Base-by-base conservation (phyloP, 2,113 vertebrate species). In the Grammomys dolichurus region DNA sequence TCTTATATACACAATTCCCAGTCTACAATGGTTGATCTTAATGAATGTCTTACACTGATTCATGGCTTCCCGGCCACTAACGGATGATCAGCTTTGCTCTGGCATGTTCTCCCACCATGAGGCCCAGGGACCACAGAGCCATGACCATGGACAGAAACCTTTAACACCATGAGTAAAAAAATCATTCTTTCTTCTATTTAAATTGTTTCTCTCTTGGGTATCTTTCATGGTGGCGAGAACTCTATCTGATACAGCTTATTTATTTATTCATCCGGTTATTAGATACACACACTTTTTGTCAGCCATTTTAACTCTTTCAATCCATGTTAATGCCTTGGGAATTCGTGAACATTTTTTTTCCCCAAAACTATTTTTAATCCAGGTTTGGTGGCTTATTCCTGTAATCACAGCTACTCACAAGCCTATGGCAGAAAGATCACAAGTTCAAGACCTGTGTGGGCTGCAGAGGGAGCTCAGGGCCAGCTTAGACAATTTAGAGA, bases 241-340 rank as follows among this genome's bases (percentile, higher is more conserved):
- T 26, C 19, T 89, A 46, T 8, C 17, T 12, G 14, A 67, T 36
- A 43, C 13, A 3, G 5, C 4, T 2, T 48, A 58, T 46, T 81
- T 93, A 82, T 85, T 60, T 87, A 48, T 67, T 92, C 87, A 4
- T 43, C 89, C 36, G 40, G 0, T 51, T 65, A 56, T 84, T 76
- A 56, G 0, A 43, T 70, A 3, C 13, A 19, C 43, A 63, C 56
- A 33, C 40, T 76, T 31, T 60, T 63, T 80, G 48, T 56, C 10
- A 58, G 3, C 19, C 85, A 5, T 69, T 90, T 97, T 60, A 69
- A 89, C 54, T 81, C 90, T 87, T 82, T 43, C 84, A 22, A 84
- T 40, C 54, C 28, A 89, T 75, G 85, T 93, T 91, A 51, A 82
- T 78, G 51, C 7, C 43, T 33, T 0, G 10, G 2, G 75, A 36